phyloP scores from a whole-genome alignment of 1,140 invertebrate species.

The Eumaeus atala region DNA sequence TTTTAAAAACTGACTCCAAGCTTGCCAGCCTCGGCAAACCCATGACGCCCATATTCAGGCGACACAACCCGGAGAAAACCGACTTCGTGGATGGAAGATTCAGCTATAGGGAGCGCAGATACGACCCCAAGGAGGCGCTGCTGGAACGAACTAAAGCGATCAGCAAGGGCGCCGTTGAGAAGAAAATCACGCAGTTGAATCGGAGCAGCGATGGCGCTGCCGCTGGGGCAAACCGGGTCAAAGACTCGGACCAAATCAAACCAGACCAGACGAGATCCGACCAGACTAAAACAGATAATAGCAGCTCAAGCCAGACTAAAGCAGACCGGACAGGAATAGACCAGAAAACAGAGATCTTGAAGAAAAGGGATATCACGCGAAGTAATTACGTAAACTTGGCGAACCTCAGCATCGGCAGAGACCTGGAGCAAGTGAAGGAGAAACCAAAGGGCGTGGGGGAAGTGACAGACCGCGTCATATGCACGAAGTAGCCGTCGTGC shows the following conservation, averaged over 20 bases:
- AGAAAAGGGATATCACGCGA: slow-evolving; percentile 39
- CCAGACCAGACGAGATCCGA: too few species aligned
- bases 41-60: slow-evolving; percentile 57
- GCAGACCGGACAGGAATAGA: too few species aligned
- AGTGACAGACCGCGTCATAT: too few species aligned
- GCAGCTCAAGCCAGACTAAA: too few species aligned
- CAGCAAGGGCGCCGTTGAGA: slow-evolving; percentile 40
- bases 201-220: neutral
- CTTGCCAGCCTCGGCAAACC: slow-evolving; percentile 53
- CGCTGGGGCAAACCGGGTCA: slow-evolving; percentile 6
- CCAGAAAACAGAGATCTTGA: neutral
- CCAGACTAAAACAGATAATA: too few species aligned
- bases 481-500: too few species aligned
- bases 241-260: neutral
- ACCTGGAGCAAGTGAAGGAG: slow-evolving; percentile 25
- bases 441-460: slow-evolving; percentile 17
- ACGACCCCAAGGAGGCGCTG: slow-evolving; percentile 20
- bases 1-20: slow-evolving; percentile 47
- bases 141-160: neutral
- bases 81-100: slow-evolving; percentile 52
- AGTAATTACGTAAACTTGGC: slow-evolving; percentile 65
- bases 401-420: slow-evolving; percentile 53
- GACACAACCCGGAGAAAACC: slow-evolving; percentile 38
- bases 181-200: slow-evolving; percentile 26
- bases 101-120: slow-evolving; percentile 43